Base-by-base conservation (phyloP, 2,888 invertebrate species). In the Caenorhabditis japonica region DNA sequence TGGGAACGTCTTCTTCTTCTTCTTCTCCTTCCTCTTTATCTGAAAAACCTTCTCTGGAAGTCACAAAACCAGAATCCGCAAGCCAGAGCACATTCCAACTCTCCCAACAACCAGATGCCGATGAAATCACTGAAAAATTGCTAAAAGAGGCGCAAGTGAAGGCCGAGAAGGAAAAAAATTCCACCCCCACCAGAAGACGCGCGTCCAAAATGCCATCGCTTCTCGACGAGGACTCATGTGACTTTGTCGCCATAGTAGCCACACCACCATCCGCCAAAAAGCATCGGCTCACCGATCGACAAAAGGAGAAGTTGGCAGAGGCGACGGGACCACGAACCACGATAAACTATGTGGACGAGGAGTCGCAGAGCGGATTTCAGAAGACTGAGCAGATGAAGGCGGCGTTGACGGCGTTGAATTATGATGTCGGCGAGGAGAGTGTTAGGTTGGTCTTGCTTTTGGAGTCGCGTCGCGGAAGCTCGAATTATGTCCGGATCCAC, bases 261-360 rank as follows among this genome's bases (percentile, higher is more conserved):
- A 64, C 71, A 1, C 71, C 71, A 12, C 41, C 41, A 0, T 51
- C 58, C 5, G 10, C 13, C 13, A 41, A 52, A 3, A 58, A 47
- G 17, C 46, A n/a, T 19, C 51, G 46, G 2, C 30, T 71, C n/a
- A 71, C 71, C 0, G 71, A 71, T 43, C 58, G 52, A 21, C 71
- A 71, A 30, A 62, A 52, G 30, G 71, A 71, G 23, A 71, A 62
- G n/a, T 27, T 71, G 0, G 52, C 44, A 1, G 58, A 62, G 19
- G 41, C 46, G 4, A 25, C 21, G 0, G 52, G 23, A 2, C 59
- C 59, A 2, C 17, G 61, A 2, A 60, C 56, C 10, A 27, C 52
- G 0, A 58, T 64, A 13, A 62, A 71, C 15, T 71, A 64, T 15
- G 34, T 71, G n/a, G 43, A 64, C 21, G 71, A 71, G 33, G 71